phyloP scores from a whole-genome alignment of 1,140 invertebrate species.

The Eriocheir sinensis region DNA sequence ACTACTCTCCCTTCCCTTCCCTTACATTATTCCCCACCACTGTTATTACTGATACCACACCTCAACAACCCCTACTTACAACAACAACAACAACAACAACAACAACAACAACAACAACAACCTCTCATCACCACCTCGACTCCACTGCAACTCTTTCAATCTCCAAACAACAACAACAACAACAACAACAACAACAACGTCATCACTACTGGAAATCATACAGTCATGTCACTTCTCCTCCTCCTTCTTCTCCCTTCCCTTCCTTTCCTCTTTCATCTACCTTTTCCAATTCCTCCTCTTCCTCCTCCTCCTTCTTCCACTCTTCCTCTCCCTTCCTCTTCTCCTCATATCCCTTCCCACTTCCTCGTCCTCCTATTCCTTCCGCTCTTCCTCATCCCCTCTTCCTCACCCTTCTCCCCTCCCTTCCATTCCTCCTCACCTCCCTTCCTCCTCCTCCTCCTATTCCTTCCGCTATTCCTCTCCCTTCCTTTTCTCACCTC shows the following conservation, averaged over 20 bases:
- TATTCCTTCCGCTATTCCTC: not conserved
- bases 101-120: not conserved
- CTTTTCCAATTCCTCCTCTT: not conserved
- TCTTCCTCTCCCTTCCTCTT: not conserved
- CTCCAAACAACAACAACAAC: not conserved
- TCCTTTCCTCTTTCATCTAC: not conserved
- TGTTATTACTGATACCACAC: too few relatives aligned
- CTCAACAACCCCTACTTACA: too few relatives aligned
- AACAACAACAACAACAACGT: not conserved
- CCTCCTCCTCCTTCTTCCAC: not conserved
- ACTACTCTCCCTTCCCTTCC: too few relatives aligned
- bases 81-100: not conserved
- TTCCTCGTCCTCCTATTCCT: not conserved
- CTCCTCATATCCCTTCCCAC: not conserved
- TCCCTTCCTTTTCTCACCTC: not conserved
- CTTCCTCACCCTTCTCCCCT: too few relatives aligned
- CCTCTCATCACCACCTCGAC: too few relatives aligned
- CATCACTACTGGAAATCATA: too few relatives aligned
- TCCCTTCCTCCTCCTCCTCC: not conserved
- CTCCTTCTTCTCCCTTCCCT: not conserved
- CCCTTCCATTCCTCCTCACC: not conserved
- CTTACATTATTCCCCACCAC: too few relatives aligned
- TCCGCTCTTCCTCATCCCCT: not conserved
- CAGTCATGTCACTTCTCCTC: not conserved
- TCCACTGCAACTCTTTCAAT: too few relatives aligned